A percentile compares a stretch with the other conserved stretches of the same genome.
Evolutionary conservation across 2,888 invertebrate genomes (phyloP).

Genomic region (Euplagia quadripunctaria): DNA sequence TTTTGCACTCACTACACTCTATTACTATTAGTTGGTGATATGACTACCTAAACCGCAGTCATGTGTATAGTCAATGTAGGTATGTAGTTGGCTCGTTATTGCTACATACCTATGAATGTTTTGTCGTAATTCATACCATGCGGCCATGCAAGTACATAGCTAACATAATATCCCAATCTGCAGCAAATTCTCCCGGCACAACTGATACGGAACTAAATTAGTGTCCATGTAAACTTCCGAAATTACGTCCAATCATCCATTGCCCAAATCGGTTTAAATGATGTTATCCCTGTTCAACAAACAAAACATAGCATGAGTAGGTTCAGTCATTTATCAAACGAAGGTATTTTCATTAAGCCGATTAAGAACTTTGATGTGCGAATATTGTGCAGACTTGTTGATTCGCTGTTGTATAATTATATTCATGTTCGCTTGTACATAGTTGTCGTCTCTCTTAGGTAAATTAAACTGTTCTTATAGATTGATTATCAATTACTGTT

Average conservation of each 20-base stretch:
- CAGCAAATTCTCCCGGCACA: background rate
- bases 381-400: background rate
- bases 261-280: background rate
- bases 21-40: too few relatives aligned
- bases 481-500: background rate
- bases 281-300: background rate
- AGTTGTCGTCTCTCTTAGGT: background rate
- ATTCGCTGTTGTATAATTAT: too few relatives aligned
- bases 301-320: background rate
- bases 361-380: background rate
- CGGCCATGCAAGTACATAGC: too few relatives aligned
- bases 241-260: background rate
- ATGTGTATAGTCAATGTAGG: background rate
- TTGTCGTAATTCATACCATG: background rate
- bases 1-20: too few relatives aligned
- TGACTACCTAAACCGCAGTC: too few relatives aligned
- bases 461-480: background rate
- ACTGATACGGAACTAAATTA: background rate
- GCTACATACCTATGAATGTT: background rate
- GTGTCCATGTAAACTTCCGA: background rate
- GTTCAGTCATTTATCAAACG: background rate
- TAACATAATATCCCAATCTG: too few relatives aligned
- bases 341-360: background rate
- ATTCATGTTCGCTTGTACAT: too few relatives aligned
- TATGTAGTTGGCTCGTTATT: background rate